Evolutionary conservation across 2,797 vertebrate genomes (phyloP).

Genomic region (Sebastiscus albofasciatus): DNA sequence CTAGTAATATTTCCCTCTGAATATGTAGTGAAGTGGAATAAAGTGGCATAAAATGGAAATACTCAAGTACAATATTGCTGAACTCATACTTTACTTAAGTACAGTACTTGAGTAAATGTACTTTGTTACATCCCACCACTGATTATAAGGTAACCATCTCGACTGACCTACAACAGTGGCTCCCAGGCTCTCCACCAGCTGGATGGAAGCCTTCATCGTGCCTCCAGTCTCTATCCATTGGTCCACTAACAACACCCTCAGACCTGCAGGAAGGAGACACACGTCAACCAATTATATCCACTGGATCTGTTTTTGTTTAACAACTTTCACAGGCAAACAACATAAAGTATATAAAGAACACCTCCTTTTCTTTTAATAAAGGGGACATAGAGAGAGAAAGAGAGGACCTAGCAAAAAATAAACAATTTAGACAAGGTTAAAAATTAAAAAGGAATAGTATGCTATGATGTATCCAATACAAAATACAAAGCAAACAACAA

Average conservation of each 20-base stretch:
- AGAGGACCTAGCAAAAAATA: background rate
- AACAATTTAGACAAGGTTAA: background rate
- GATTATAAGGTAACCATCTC: too few species aligned
- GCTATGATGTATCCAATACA: background rate
- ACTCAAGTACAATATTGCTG: background rate
- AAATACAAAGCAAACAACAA: background rate
- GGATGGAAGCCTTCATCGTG: conserved; percentile 88
- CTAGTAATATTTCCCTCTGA: background rate
- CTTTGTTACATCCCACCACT: background rate
- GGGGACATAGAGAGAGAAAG: background rate
- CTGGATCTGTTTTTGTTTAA: background rate
- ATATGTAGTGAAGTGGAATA: background rate
- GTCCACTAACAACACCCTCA: conserved; percentile 88
- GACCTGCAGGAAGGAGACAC: conserved; percentile 68
- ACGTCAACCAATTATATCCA: background rate
- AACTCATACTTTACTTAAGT: background rate
- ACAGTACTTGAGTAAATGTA: background rate
- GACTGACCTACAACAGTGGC: conserved; percentile 84
- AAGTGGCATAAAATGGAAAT: background rate
- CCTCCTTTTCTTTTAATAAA: too few species aligned
- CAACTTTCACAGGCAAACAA: background rate
- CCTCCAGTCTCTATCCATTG: conserved; percentile 93
- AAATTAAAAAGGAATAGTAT: background rate
- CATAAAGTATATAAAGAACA: background rate
- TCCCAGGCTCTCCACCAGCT: conserved; percentile 85